Evolutionary conservation across 2,888 invertebrate species (phyloP), one percentile per base, ranked within the genome.

Genomic region (Trachelus tabidus): DNA sequence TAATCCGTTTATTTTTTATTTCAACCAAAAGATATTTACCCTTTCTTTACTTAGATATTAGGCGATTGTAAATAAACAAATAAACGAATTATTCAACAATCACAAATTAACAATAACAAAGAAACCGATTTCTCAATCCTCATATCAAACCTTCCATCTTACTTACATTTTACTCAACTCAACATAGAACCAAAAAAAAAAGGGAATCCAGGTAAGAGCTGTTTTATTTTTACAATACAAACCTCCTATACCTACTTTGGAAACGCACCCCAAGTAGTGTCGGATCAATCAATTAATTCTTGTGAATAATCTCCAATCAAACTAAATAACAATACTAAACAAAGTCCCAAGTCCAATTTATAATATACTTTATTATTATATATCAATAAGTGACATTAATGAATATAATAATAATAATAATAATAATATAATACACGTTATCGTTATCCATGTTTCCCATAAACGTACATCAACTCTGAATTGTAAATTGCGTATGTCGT

Each of bases 401-500:
- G 82, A 82, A 81, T 81, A 80, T 84, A 85, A 83, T 87, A 88
- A 88, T 88, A 88, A 56, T 37, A 37, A 37, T 85, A 82, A 82
- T 81, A 82, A 80, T 84, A 85, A 83, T 88, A 87, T 87, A 88
- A 82, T 85, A 84, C 84, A 87, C 83, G 84, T 85, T 83, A 84
- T 83, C 80, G 81, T 87, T 84, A 89, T 88, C 85, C 88, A 84
- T 88, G 80, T 82, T 87, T 85, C 85, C 87, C 87, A 82, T 84
- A 84, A 86, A 87, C 85, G 75, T 86, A 87, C 83, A 85, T 87
- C 82, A 85, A 86, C 79, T 85, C 76, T 84, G 76, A 84, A 86
- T 83, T 82, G 77, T 76, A 84, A 84, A 84, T 85, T 85, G 83
- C 81, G 80, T 83, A 81, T 81, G 81, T 81, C 71, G 15, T 83